Percentiles rank a stretch among this genome's conserved stretches.
phyloP scores from a whole-genome alignment of 2,113 vertebrate species.

The Triplophysa siluroides region DNA sequence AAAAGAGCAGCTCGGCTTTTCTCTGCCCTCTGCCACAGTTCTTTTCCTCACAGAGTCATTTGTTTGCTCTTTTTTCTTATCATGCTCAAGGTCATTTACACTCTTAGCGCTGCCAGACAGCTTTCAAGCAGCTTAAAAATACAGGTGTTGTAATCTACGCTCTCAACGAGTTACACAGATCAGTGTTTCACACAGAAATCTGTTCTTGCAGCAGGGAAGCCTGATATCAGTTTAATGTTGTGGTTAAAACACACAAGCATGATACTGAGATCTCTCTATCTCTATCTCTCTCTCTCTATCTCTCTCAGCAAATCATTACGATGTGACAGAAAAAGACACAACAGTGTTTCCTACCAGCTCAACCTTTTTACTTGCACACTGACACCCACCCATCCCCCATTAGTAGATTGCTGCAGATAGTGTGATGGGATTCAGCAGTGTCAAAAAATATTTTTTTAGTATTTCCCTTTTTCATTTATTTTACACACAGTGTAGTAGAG shows the following conservation, averaged over 20 bases:
- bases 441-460: too few species aligned
- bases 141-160: background rate
- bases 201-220: background rate
- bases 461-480: background rate
- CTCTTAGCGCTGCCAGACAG: slow-evolving; percentile 26
- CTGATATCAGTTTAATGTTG: background rate
- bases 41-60: slow-evolving; percentile 22
- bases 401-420: background rate
- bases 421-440: background rate
- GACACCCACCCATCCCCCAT: background rate
- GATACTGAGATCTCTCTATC: slow-evolving; percentile 16
- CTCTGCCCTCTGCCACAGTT: slow-evolving; percentile 34
- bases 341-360: slow-evolving; percentile 19
- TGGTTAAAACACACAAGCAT: slow-evolving; percentile 15
- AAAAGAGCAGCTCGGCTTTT: slow-evolving; percentile 34
- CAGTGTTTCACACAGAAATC: background rate
- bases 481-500: too few species aligned
- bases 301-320: slow-evolving; percentile 23
- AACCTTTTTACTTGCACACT: background rate
- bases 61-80: slow-evolving; percentile 36
- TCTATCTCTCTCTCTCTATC: too few species aligned
- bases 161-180: background rate
- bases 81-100: slow-evolving; percentile 38
- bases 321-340: slow-evolving; percentile 26
- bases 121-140: slow-evolving; percentile 19